A percentile compares a stretch with the other conserved stretches of the same genome.
Conservation (phyloP, 2,888 invertebrate species). For the Coenonympha glycerion region DNA sequence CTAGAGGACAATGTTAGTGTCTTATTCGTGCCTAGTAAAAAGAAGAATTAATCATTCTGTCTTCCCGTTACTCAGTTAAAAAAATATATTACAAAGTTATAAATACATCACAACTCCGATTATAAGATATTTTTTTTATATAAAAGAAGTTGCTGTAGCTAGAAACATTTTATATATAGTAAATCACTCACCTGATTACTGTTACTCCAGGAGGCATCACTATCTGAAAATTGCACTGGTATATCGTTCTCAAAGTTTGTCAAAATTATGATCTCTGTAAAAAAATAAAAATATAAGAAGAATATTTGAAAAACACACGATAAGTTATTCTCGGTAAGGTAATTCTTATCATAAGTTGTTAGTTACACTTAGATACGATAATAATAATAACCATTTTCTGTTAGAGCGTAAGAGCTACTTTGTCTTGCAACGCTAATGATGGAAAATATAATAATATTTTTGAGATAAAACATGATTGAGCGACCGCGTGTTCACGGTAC, state of each 20-base stretch:
- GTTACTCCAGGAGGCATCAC: not conserved
- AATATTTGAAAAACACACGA: not conserved
- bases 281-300: not conserved
- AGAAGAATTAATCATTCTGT: too few species aligned
- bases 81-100: too few species aligned
- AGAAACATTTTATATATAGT: too few species aligned
- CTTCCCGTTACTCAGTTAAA: too few species aligned
- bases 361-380: not conserved
- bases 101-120: too few species aligned
- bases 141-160: too few species aligned
- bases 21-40: too few species aligned
- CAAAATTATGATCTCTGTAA: not conserved
- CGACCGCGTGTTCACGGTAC: not conserved
- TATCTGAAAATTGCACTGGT: not conserved
- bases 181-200: constrained; percentile 2
- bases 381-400: not conserved
- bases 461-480: not conserved
- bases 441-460: not conserved
- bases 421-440: not conserved
- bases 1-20: too few species aligned
- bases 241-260: not conserved
- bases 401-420: not conserved
- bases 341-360: too few species aligned
- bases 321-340: not conserved
- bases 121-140: too few species aligned